Evolutionary conservation across 2,888 invertebrate species (phyloP), one percentile per base, ranked within the genome.

Genomic region (Noctua pronuba): DNA sequence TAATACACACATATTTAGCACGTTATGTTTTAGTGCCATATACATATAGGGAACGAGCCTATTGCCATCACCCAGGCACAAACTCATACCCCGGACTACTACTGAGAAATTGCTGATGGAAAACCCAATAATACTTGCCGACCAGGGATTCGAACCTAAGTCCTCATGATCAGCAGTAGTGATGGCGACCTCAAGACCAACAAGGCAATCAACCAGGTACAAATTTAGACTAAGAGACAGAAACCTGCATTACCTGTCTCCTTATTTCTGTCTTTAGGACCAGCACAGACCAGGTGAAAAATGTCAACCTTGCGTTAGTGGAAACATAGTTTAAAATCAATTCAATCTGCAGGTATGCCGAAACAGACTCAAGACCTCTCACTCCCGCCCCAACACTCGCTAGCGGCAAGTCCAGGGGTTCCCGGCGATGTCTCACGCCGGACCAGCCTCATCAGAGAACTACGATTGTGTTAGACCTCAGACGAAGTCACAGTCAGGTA

Each of bases 331-430:
- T 41, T 0, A 65, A 16, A 65, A 41, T n/a, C n/a, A 41, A 31
- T 76, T 52, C 8, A 49, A 66, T 68, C 69, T 78, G 41, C 82
- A 98, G 98, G 83, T 98, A 98, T 90, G 98, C 98, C 0, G 98
- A 98, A 88, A 98, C 98, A 0, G 98, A 98, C 92, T 99, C 98
- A 0, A 96, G 98, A 41, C 98, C 98, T 0, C 94, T 98, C 84
- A 98, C 98, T 0, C 98, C 98, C 0, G 98, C 98, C 0, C 98
- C 98, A 0, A 98, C 98, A 1, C 96, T 98, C 8, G 98, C 97
- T 13, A 98, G 98, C 91, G 98, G 97, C 86, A 96, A 98, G 92
- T 97, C 98, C 71, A 92, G 98, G 89, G 97, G 98, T 79, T 97
- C 98, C 88, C 97, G 98, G 80, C 94, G 98, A 70, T 98, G 98